Evolutionary conservation across 1,140 invertebrate species (phyloP), one percentile per base, ranked within the genome.

Genomic region (Diprion similis): DNA sequence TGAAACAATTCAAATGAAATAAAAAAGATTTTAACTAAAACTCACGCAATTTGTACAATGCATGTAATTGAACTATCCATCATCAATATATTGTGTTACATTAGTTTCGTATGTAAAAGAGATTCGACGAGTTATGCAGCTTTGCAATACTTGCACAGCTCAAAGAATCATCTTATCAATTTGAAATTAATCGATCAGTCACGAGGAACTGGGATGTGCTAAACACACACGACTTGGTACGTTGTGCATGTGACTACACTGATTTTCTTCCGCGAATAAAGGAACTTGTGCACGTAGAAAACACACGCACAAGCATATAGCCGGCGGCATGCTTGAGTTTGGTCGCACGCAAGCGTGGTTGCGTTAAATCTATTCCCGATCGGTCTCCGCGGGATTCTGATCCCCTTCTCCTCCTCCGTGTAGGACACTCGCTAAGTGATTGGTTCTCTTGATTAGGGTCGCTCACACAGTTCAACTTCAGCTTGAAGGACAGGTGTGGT

Each of bases 401-500:
- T 24, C 45, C 67, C 18, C 67, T 13, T 18, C 67, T 45, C 67
- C 67, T 3, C 8, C 67, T 13, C 15, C 15, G 6, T 13, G 18
- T 11, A 45, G 45, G 67, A 24, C 45, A 68, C 67, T 19, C 18
- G 45, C 82, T 84, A 85, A 85, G 84, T 85, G 84, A 85, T 85
- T 85, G 84, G 81, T 85, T 85, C 84, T 85, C 82, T 85, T 85
- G 83, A 85, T 84, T 85, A 85, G 71, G 77, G 70, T 66, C 68
- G 66, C 70, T 71, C 70, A 24, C 64, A 47, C 70, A 66, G 59
- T 76, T 71, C 71, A 68, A 48, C 71, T 73, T 69, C 71, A 78
- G 79, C 77, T 82, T 79, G 78, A 81, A 79, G 83, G 83, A 84
- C 84, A 85, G 84, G 84, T 85, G 83, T 78, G 83, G 84, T 85